phyloP scores from a whole-genome alignment of 2,888 invertebrate genomes.

The Anoncus sp. region DNA sequence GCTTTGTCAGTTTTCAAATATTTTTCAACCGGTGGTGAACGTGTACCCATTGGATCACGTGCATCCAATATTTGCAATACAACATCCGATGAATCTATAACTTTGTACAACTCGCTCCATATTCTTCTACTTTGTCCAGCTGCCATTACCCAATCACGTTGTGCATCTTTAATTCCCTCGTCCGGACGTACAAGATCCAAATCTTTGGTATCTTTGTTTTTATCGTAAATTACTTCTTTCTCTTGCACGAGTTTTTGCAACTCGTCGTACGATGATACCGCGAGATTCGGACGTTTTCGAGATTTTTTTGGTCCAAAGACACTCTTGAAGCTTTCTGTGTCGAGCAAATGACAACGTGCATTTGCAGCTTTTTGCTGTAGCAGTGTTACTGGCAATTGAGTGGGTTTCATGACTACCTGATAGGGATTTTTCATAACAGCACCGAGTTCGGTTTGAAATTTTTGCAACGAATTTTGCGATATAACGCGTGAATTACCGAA shows the following conservation, averaged over 20 bases:
- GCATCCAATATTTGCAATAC: conserved; percentile 98
- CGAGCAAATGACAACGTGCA: conserved; percentile 96
- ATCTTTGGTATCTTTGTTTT: conserved; percentile 89
- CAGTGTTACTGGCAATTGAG: conserved; percentile 96
- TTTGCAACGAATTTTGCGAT: conserved; percentile 94
- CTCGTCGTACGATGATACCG: conserved; percentile 91
- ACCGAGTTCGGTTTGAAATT: conserved; percentile 97
- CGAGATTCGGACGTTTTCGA: conserved; percentile 94
- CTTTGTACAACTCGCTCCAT: conserved; percentile 99
- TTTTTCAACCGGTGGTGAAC: conserved; percentile 95
- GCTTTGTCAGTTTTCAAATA: conserved; percentile 97
- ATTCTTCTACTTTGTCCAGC: conserved; percentile 98
- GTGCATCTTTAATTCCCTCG: conserved; percentile 90
- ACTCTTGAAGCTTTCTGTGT: conserved; percentile 96
- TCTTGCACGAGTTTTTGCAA: conserved; percentile 90
- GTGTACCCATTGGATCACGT: conserved; percentile 98
- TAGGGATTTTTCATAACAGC: conserved; percentile 98
- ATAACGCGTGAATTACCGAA: conserved; percentile 99
- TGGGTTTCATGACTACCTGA: conserved; percentile 98
- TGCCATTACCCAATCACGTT: conserved; percentile 96
- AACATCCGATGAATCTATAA: conserved; percentile 99
- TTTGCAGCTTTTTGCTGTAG: conserved; percentile 96
- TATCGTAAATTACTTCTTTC: conserved; percentile 90
- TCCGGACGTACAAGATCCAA: conserved; percentile 92
- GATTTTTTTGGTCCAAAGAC: conserved; percentile 98